These are phyloP conservation scores for Agrypnia vestita DNA, from an alignment of 1,140 invertebrate species.

Conservation along the genomic window DNA sequence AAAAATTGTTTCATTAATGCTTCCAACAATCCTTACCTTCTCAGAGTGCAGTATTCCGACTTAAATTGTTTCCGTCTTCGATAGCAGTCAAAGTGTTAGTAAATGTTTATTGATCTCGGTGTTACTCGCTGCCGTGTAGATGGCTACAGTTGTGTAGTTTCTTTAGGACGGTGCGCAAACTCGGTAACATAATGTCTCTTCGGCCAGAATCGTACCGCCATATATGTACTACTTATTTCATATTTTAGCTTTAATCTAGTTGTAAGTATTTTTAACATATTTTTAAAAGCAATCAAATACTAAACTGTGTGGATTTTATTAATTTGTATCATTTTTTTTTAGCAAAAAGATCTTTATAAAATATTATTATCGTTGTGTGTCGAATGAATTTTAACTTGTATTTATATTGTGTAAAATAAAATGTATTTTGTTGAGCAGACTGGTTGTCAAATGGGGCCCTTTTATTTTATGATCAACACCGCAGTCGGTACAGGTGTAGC, in stretches of 20 bases:
- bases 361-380: neutral
- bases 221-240: slow-evolving; percentile 27
- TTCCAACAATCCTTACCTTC: no score
- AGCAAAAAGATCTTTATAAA: no score
- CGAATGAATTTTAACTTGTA: neutral
- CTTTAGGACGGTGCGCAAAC: neutral
- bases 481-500: no score
- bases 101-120: no score
- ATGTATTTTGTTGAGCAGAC: slow-evolving; percentile 15
- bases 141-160: neutral
- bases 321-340: slow-evolving; percentile 15
- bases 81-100: no score
- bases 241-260: slow-evolving; percentile 14
- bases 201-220: slow-evolving; percentile 21
- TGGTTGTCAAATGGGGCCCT: slow-evolving; percentile 19
- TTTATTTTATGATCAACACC: neutral
- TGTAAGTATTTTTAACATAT: slow-evolving; percentile 4
- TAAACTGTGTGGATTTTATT: neutral
- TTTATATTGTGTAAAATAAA: neutral
- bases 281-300: slow-evolving; percentile 28
- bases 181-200: slow-evolving; percentile 3
- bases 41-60: no score
- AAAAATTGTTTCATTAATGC: no score
- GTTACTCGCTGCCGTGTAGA: no score
- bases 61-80: no score